These are phyloP conservation scores for Drosophila ohnishii DNA, from an alignment of 1,140 invertebrate genomes.

Conservation along the genomic window DNA sequence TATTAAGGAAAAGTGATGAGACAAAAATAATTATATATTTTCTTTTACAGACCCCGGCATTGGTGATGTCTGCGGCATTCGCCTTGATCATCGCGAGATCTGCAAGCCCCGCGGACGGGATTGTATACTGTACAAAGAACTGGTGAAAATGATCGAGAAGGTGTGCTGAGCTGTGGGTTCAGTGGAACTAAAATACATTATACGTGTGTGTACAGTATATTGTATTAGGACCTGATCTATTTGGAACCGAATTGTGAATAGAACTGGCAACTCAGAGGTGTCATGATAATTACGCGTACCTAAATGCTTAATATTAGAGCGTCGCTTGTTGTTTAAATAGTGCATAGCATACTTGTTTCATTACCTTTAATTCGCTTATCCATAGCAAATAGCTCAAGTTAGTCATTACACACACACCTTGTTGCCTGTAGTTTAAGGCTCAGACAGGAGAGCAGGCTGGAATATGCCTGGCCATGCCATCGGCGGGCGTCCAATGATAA, in stretches of 20 bases:
- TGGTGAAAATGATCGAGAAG: slow-evolving; percentile 85
- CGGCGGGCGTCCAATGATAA: slow-evolving; percentile 44
- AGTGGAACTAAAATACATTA: slow-evolving; percentile 20
- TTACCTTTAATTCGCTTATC: slow-evolving; percentile 25
- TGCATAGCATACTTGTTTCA: slow-evolving; percentile 57
- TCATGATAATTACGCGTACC: slow-evolving; percentile 65
- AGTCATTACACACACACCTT: slow-evolving; percentile 19
- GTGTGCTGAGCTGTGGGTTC: slow-evolving; percentile 56
- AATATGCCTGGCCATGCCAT: slow-evolving; percentile 40
- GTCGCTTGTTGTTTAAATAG: slow-evolving; percentile 39
- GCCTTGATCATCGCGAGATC: slow-evolving; percentile 88
- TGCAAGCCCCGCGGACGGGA: slow-evolving; percentile 87
- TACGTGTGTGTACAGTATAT: slow-evolving; percentile 4
- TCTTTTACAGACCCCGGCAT: slow-evolving; percentile 86
- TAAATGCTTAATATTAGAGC: slow-evolving; percentile 43
- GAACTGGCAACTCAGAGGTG: slow-evolving; percentile 56
- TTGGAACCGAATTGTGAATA: slow-evolving; percentile 71
- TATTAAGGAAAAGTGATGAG: neutral
- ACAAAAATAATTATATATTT: neutral
- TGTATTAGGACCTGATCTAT: slow-evolving; percentile 50
- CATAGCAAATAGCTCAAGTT: slow-evolving; percentile 34
- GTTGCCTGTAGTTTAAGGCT: slow-evolving; percentile 38
- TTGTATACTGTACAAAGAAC: slow-evolving; percentile 87
- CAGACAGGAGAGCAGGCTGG: slow-evolving; percentile 3
- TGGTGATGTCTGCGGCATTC: slow-evolving; percentile 86